Conservation (phyloP, 2,797 vertebrate genomes). For the Champsocephalus gunnari region DNA sequence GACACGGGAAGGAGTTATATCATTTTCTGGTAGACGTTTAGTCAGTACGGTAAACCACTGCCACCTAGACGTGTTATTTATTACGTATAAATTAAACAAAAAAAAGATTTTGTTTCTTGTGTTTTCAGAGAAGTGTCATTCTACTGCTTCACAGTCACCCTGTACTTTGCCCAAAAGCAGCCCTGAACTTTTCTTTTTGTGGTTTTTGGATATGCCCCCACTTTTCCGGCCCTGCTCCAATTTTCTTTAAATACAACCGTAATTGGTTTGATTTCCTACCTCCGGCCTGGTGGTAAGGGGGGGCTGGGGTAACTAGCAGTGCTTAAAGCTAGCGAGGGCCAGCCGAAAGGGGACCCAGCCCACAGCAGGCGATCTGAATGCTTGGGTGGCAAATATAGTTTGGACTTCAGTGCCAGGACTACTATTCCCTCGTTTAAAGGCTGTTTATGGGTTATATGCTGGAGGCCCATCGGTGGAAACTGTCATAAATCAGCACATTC, state of each 20-base stretch:
- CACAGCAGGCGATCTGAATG: constrained; percentile 62
- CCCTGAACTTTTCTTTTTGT: constrained; percentile 77
- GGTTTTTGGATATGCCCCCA: constrained; percentile 80
- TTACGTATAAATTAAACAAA: constrained; percentile 13
- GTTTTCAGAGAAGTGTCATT: constrained; percentile 32
- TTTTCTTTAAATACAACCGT: constrained; percentile 86
- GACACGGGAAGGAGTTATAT: constrained; percentile 17
- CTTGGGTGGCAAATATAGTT: constrained; percentile 76
- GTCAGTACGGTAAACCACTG: neutral
- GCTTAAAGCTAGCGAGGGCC: constrained; percentile 52
- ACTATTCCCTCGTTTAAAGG: constrained; percentile 67
- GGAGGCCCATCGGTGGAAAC: constrained; percentile 70
- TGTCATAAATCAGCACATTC: constrained; percentile 52
- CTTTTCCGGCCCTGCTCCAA: constrained; percentile 83
- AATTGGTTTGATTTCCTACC: constrained; percentile 87
- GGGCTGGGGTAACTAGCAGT: constrained; percentile 24
- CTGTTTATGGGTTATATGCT: constrained; percentile 74
- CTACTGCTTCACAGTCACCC: constrained; percentile 31
- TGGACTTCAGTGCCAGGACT: constrained; percentile 49
- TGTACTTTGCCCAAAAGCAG: constrained; percentile 59
- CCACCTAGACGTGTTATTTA: constrained; percentile 12
- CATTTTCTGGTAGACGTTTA: constrained; percentile 6
- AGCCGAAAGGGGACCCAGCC: constrained; percentile 61
- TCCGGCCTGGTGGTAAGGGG: constrained; percentile 69
- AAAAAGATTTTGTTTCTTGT: constrained; percentile 30